Conservation (phyloP, 2,888 invertebrate genomes). For the Rosalia funebris region DNA sequence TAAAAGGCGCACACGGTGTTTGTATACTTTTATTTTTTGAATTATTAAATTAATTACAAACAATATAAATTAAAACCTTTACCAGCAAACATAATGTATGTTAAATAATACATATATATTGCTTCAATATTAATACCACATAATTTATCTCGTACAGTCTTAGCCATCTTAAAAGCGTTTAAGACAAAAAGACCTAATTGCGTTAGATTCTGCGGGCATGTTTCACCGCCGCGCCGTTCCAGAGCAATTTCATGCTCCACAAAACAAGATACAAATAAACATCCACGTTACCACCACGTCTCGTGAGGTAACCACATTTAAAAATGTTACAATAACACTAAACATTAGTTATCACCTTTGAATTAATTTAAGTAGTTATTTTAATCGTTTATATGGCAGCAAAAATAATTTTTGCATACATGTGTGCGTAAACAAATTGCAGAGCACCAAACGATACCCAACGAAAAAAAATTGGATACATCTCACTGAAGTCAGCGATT, state of each 20-base stretch:
- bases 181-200: conserved; percentile 50
- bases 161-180: conserved; percentile 50
- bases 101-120: conserved; percentile 55
- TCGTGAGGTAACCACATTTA: background rate
- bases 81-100: conserved; percentile 57
- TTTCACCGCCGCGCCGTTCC: background rate
- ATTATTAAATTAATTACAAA: conserved; percentile 15
- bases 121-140: conserved; percentile 48
- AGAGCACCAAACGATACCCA: too few species aligned
- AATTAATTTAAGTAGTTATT: conserved; percentile 27
- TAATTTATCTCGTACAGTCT: conserved; percentile 42
- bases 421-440: conserved; percentile 13
- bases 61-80: conserved; percentile 41
- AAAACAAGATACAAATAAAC: background rate
- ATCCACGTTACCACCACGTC: background rate
- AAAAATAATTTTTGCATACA: conserved; percentile 21
- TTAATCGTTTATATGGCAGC: conserved; percentile 36
- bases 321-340: conserved; percentile 16
- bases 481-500: background rate
- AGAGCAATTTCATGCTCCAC: background rate
- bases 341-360: conserved; percentile 34
- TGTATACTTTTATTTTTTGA: conserved; percentile 17
- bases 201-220: background rate
- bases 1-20: background rate
- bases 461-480: background rate